Base-by-base conservation (phyloP, 1,140 invertebrate species). In the Antheraea mylitta region DNA sequence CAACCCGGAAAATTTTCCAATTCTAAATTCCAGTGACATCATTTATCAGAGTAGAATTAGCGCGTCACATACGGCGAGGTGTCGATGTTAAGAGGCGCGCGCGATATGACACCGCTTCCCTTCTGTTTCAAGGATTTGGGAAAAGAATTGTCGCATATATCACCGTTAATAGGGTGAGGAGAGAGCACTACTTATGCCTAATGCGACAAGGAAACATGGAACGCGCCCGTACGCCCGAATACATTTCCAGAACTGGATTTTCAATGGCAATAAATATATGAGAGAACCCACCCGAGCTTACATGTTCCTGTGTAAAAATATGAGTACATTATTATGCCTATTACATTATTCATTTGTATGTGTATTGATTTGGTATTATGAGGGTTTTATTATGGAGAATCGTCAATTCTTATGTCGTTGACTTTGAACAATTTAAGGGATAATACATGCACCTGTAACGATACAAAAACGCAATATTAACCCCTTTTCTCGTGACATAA, bases 71-170 rank as follows among this genome's bases (percentile, higher is more conserved):
- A 82, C 62, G 62, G 42, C 37, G 61, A 80, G 76, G 72, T 76
- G 81, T 76, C 85, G 82, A 79, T 80, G 78, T 76, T 76, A 81
- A 82, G 77, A 78, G 77, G 75, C 72, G 77, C 78, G 79, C 73
- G 79, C 83, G 85, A 89, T 88, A 89, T 90, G 86, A 84, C 83
- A 80, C 71, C 78, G 73, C 74, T 83, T 83, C 87, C 87, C 83
- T 87, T 89, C 80, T 89, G 86, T 87, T 81, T 79, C 80, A 74
- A 77, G 86, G 89, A 83, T 90, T 89, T 82, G 80, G 81, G 67
- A 87, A 92, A 92, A 91, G 89, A 91, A 91, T 91, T 82, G 87
- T 81, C 88, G 82, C 88, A 91, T 91, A 89, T 88, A 90, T 91
- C 89, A 90, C 83, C 61, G 85, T 90, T 91, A 91, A 91, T 91